A percentile compares a stretch with the other conserved stretches of the same genome.
Evolutionary conservation across 2,113 vertebrate species (phyloP).

Genomic region (Myrmecobius fasciatus): DNA sequence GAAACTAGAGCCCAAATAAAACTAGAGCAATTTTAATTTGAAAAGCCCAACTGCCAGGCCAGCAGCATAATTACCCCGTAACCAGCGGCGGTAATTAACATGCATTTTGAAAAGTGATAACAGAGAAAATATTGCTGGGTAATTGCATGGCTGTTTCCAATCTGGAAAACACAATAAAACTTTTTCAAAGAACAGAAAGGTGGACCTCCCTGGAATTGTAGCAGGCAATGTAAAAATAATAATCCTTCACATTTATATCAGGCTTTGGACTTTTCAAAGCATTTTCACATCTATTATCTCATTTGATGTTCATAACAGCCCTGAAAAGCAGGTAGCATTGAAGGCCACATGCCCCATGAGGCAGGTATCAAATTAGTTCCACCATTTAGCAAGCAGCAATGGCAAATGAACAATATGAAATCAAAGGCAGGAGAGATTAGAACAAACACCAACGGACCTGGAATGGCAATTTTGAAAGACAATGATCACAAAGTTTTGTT

Average conservation of each 20-base stretch:
- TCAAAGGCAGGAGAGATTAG: background rate
- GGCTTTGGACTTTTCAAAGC: background rate
- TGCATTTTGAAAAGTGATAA: conserved; percentile 15
- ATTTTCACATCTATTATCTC: background rate
- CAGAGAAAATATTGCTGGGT: background rate
- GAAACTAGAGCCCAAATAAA: background rate
- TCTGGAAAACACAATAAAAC: conserved; percentile 27
- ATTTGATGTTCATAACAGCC: background rate
- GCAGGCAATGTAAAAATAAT: background rate
- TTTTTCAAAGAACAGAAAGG: background rate
- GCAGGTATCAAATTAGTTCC: background rate
- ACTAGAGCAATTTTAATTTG: conserved; percentile 28
- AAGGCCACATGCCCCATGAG: background rate
- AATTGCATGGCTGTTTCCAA: background rate
- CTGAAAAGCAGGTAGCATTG: background rate
- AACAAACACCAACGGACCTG: background rate
- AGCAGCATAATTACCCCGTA: background rate
- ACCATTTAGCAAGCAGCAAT: background rate
- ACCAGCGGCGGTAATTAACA: background rate
- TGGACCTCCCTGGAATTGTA: background rate
- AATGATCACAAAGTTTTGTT: background rate
- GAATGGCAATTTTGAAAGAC: background rate
- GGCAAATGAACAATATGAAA: conserved; percentile 3
- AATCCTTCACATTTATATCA: background rate
- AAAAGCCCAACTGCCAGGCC: background rate